Base-by-base conservation (phyloP, 2,888 invertebrate genomes). In the Antheraea yamamai region DNA sequence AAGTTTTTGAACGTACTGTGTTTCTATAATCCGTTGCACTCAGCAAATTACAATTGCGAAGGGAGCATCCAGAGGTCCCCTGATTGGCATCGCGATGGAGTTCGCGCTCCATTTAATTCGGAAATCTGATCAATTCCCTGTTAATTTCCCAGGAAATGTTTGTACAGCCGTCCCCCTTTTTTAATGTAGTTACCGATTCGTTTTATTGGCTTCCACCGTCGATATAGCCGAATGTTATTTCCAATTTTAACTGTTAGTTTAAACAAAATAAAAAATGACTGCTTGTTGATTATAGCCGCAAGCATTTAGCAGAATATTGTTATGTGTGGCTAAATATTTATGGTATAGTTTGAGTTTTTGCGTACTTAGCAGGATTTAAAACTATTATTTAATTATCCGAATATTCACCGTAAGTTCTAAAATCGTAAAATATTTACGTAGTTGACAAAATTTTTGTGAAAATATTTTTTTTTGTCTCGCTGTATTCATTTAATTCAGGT, bases 31-130 rank as follows among this genome's bases (percentile, higher is more conserved):
- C 68, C 61, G 75, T n/a, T 72, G 75, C 70, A 74, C 61, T 73
- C 84, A 81, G 80, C 79, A 84, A 87, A 86, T 87, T 84, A 86
- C 84, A 78, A 83, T 81, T 82, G 82, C 83, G 82, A 76, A 74
- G 82, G 81, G 77, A 78, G 80, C 73, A 82, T 82, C 83, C 81
- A 83, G 82, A 78, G 74, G 73, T 77, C 80, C 84, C 83, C 87
- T 93, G 92, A 94, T 94, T 94, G 93, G 92, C 92, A 91, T 92
- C 91, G 91, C 93, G 90, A 93, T 89, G 91, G 91, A 91, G 88
- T 87, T 88, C 87, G 84, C 87, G 89, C 86, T 84, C 88, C 89
- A 87, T 87, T 91, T 88, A 85, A 86, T 85, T 83, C 90, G 94
- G 93, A 94, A 93, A 93, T 93, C 92, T 89, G 92, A 93, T 93